phyloP scores from a whole-genome alignment of 1,140 invertebrate species.

The Frieseomelitta varia region DNA sequence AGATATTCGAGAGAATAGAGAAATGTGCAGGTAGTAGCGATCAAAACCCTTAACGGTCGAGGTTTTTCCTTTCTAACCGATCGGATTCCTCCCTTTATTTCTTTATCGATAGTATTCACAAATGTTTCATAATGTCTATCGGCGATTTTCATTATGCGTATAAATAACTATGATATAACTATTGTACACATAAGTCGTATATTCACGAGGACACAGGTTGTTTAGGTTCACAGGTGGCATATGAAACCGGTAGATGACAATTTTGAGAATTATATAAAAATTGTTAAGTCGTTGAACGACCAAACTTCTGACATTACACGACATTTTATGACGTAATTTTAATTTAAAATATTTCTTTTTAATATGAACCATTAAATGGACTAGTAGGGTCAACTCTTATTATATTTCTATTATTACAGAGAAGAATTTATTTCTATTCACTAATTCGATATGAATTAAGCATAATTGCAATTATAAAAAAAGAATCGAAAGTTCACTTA shows the following conservation, averaged over 20 bases:
- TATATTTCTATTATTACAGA: too few species aligned
- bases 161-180: neutral
- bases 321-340: neutral
- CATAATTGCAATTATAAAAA: too few species aligned
- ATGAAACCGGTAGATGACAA: neutral
- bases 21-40: constrained; percentile 19
- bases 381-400: too few species aligned
- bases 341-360: too few species aligned
- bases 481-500: too few species aligned
- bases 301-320: neutral
- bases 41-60: constrained; percentile 4
- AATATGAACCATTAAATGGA: too few species aligned
- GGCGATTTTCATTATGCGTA: constrained; percentile 12
- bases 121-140: neutral
- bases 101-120: neutral
- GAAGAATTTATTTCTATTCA: too few species aligned
- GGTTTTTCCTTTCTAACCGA: neutral
- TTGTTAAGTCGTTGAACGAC: neutral
- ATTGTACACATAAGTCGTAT: neutral
- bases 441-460: too few species aligned
- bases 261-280: neutral
- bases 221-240: constrained; percentile 7
- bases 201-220: constrained; percentile 2
- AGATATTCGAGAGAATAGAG: constrained; percentile 31
- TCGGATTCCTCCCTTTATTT: neutral